Conservation (phyloP, 2,797 vertebrate species). For the Corythornis leucogaster region DNA sequence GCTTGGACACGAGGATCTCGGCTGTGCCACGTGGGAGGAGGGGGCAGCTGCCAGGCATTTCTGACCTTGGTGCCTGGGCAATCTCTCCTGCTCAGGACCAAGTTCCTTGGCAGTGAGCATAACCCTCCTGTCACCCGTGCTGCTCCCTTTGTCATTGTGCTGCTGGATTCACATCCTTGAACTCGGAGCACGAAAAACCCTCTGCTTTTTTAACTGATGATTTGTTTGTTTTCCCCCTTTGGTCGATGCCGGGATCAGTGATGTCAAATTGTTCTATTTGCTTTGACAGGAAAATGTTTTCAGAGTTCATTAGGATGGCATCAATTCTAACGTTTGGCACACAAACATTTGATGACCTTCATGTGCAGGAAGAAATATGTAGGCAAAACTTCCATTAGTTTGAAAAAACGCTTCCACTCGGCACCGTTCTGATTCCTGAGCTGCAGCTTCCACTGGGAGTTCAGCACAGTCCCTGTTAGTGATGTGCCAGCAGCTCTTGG, state of each 20-base stretch:
- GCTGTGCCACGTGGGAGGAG: not conserved
- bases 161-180: slow-evolving; percentile 60
- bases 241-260: slow-evolving; percentile 70
- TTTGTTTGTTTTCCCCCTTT: slow-evolving; percentile 66
- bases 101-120: not conserved
- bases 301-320: slow-evolving; percentile 75
- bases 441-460: not conserved
- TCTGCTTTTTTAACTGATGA: slow-evolving; percentile 60
- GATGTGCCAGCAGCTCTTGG: not conserved
- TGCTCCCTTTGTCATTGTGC: slow-evolving; percentile 28
- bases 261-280: slow-evolving; percentile 68
- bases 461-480: not conserved
- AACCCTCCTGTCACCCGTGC: slow-evolving; percentile 39
- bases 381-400: slow-evolving; percentile 68
- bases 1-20: not conserved
- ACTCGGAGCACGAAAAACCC: not conserved
- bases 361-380: slow-evolving; percentile 69
- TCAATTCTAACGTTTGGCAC: slow-evolving; percentile 72
- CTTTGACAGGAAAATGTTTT: slow-evolving; percentile 75
- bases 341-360: slow-evolving; percentile 70
- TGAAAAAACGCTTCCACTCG: slow-evolving; percentile 50
- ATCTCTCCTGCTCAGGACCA: not conserved
- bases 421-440: not conserved
- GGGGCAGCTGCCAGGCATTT: not conserved
- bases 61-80: not conserved